phyloP scores from a whole-genome alignment of 2,888 invertebrate genomes.

The Pterostichus niger region DNA sequence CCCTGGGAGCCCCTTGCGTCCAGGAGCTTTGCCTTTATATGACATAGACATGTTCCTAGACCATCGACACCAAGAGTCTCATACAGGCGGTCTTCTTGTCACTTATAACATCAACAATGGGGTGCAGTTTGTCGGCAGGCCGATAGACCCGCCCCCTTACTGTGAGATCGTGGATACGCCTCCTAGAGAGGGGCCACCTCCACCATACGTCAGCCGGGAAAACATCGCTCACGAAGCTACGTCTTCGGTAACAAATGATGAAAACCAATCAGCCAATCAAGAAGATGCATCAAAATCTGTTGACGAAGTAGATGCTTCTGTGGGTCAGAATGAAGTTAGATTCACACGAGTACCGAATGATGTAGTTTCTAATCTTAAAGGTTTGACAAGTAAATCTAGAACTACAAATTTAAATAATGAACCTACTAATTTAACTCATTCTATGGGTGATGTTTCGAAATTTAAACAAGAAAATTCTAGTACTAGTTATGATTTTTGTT shows the following conservation, averaged over 20 bases:
- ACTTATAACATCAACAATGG: conserved; percentile 77
- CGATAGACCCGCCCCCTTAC: conserved; percentile 76
- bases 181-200: conserved; percentile 77
- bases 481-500: conserved; percentile 60
- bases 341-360: conserved; percentile 39
- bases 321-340: neutral
- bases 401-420: conserved; percentile 6
- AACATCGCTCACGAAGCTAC: conserved; percentile 32
- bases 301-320: conserved; percentile 14
- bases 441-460: conserved; percentile 59
- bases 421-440: conserved; percentile 21
- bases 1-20: conserved; percentile 68
- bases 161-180: conserved; percentile 74
- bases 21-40: conserved; percentile 70
- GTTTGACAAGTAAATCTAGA: conserved; percentile 51
- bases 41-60: conserved; percentile 73
- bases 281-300: conserved; percentile 25
- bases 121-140: conserved; percentile 75
- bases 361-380: conserved; percentile 56
- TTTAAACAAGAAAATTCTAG: conserved; percentile 34
- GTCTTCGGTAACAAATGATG: neutral
- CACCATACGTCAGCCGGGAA: conserved; percentile 76
- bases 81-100: conserved; percentile 70
- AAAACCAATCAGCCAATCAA: neutral
- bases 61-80: conserved; percentile 62